These are phyloP conservation scores for Pangasius sanitwongsei DNA, from an alignment of 2,797 vertebrate species.

Conservation along the genomic window DNA sequence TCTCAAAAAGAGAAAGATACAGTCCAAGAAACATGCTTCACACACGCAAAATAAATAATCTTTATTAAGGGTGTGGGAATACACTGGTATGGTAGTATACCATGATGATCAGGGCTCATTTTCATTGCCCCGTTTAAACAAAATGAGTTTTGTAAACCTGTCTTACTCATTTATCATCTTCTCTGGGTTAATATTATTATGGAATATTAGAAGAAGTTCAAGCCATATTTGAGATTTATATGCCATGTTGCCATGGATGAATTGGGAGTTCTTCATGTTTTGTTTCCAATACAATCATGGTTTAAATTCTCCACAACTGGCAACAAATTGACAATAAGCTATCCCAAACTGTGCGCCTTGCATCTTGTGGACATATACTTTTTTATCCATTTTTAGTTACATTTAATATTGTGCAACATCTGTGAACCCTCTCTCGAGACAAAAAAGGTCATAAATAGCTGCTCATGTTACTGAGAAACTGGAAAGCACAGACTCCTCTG, in stretches of 20 bases:
- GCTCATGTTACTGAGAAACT: background rate
- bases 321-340: background rate
- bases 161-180: background rate
- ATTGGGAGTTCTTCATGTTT: background rate
- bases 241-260: background rate
- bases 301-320: background rate
- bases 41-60: background rate
- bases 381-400: background rate
- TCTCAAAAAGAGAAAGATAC: background rate
- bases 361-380: too few species aligned
- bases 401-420: background rate
- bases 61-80: background rate
- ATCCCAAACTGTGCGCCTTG: background rate
- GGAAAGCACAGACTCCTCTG: background rate
- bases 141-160: background rate
- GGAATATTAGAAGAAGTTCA: background rate
- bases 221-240: background rate
- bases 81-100: background rate
- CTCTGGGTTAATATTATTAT: background rate
- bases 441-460: background rate
- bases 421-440: background rate
- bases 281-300: background rate
- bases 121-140: background rate
- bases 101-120: background rate
- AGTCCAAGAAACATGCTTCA: constrained; percentile 1